These are phyloP conservation scores for Labeo calbasu DNA, from an alignment of 2,797 vertebrate species.

Conservation along the genomic window DNA sequence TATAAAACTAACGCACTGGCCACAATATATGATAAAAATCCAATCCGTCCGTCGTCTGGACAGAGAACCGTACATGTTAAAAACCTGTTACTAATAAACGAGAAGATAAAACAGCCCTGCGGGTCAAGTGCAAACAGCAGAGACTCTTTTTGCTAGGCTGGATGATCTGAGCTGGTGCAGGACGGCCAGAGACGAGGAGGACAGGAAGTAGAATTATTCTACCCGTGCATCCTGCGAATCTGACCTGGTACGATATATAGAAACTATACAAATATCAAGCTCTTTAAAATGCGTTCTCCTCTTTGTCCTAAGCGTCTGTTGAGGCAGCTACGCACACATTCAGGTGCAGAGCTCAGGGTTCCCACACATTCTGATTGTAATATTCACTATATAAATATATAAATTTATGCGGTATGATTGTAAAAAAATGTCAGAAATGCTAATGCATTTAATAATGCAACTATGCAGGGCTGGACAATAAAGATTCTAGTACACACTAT, in stretches of 20 bases:
- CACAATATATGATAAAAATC: slow-evolving; percentile 20
- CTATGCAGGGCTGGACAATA: neutral
- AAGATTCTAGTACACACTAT: neutral
- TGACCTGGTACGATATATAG: slow-evolving; percentile 4
- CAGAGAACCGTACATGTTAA: slow-evolving; percentile 35
- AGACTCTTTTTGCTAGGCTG: slow-evolving; percentile 35
- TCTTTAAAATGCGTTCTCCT: neutral
- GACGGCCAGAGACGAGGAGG: slow-evolving; percentile 5
- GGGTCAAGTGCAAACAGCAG: slow-evolving; percentile 42
- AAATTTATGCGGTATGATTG: neutral
- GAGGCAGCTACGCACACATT: slow-evolving; percentile 13
- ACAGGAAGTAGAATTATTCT: slow-evolving; percentile 10
- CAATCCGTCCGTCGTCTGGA: neutral
- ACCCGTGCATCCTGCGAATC: neutral
- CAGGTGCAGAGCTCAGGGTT: slow-evolving; percentile 21
- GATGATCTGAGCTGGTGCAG: slow-evolving; percentile 46
- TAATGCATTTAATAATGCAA: neutral
- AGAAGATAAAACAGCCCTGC: slow-evolving; percentile 42
- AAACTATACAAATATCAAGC: slow-evolving; percentile 10
- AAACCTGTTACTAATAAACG: slow-evolving; percentile 3
- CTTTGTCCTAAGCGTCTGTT: slow-evolving; percentile 1
- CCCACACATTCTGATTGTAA: slow-evolving; percentile 3
- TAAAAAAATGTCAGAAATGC: neutral
- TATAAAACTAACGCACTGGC: slow-evolving; percentile 27
- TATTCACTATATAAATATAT: neutral